Evolutionary conservation across 2,113 vertebrate species (phyloP).

Genomic region (Grammomys surdaster): DNA sequence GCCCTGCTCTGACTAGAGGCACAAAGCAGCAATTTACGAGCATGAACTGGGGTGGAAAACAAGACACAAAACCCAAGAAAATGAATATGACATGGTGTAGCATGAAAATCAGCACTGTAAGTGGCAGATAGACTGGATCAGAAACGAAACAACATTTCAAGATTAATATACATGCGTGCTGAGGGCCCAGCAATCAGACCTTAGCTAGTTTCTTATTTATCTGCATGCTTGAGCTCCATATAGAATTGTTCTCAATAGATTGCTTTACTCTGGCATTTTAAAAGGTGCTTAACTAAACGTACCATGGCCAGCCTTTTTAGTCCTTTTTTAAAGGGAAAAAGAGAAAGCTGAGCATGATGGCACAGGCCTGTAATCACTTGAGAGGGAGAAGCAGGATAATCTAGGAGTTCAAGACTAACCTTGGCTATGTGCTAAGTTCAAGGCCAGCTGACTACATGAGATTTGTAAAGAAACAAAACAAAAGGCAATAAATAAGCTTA

Average conservation of each 20-base stretch:
- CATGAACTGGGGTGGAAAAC: conserved; percentile 64
- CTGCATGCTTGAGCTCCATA: background rate
- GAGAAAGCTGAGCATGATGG: background rate
- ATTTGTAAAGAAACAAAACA: background rate
- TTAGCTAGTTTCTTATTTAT: background rate
- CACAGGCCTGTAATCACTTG: background rate
- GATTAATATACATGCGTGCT: background rate
- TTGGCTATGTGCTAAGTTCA: background rate
- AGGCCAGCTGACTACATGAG: background rate
- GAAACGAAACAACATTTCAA: background rate
- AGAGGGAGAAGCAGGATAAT: background rate
- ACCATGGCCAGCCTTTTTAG: background rate
- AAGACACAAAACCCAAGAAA: conserved; percentile 63
- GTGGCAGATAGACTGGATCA: background rate
- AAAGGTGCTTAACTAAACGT: conserved; percentile 19
- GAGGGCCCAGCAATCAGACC: background rate
- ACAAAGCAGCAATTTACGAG: conserved; percentile 74
- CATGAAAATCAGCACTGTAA: conserved; percentile 17
- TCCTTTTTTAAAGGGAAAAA: background rate
- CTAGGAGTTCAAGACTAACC: background rate
- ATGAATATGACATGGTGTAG: conserved; percentile 33
- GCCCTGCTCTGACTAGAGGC: conserved; percentile 1
- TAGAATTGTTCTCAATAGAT: background rate
- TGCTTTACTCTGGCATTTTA: background rate
- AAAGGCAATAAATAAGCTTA: background rate